Evolutionary conservation across 2,113 vertebrate species (phyloP), one percentile per base, ranked within the genome.

Genomic region (Azemiops feae): DNA sequence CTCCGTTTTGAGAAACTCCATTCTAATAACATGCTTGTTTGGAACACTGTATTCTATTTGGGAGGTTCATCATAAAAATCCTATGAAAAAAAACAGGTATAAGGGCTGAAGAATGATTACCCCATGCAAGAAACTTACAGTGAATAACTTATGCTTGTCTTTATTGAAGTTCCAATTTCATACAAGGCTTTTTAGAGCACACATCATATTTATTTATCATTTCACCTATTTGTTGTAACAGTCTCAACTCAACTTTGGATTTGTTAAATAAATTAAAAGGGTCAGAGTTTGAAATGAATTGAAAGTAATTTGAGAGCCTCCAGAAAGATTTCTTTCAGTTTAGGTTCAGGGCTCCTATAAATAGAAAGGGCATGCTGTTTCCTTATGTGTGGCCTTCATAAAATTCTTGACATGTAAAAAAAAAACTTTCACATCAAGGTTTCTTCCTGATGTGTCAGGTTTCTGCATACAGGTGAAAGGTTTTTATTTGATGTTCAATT

Each of bases 401-500:
- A 86, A 52, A 90, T 47, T 53, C 89, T 93, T 93, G 55, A 14
- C n/a, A 87, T 47, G 43, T 43, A 58, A 58, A 58, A n/a, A 64
- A n/a, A 90, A 60, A 85, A 5, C 12, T 60, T 60, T 54, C 27
- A 90, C 22, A 52, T 89, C 6, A 81, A 57, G 74, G 85, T 85
- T 90, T 90, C 50, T 88, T n/a, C 69, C 88, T 58, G 43, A 86
- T 39, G 22, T 86, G 53, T 86, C 45, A 86, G 52, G 55, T 93
- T 89, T 93, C 54, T 86, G 55, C 54, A 93, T 93, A 60, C 14
- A 89, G 74, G 74, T 93, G 88, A 85, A 90, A 93, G 74, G 39
- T 34, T 93, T 90, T 89, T 90, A 93, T 89, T 92, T 89, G 88
- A 93, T 93, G 88, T 90, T 88, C 47, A 88, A 54, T 88, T 92